Conservation (phyloP, 2,888 invertebrate genomes). For the Germaria angustata region DNA sequence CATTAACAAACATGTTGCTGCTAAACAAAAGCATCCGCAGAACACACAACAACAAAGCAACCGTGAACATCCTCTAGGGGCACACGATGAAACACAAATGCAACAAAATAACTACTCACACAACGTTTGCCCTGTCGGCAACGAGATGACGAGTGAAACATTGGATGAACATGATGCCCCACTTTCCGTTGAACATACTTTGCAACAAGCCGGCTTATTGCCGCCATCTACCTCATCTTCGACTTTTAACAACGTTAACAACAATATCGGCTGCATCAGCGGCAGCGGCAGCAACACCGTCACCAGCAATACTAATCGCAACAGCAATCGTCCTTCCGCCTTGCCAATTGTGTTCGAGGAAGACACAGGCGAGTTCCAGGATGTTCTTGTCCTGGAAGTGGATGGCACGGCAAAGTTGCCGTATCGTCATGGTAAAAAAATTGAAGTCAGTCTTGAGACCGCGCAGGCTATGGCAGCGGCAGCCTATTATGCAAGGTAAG, state of each 20-base stretch:
- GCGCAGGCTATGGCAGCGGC: conserved; percentile 76
- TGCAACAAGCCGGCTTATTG: conserved; percentile 71
- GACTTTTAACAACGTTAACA: conserved; percentile 18
- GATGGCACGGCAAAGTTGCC: conserved; percentile 73
- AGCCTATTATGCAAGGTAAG: conserved; percentile 77
- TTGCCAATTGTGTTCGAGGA: conserved; percentile 73
- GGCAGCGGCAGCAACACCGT: background rate
- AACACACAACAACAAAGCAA: conserved; percentile 23
- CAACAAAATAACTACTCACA: conserved; percentile 13
- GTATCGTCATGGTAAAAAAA: conserved; percentile 76
- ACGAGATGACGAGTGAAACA: background rate
- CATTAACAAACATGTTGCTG: conserved; percentile 34
- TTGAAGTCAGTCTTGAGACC: conserved; percentile 76
- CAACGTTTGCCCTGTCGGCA: background rate
- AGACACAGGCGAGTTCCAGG: conserved; percentile 69
- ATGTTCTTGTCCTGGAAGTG: conserved; percentile 67
- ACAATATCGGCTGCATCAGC: background rate
- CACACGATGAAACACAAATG: conserved; percentile 39
- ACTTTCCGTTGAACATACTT: conserved; percentile 71
- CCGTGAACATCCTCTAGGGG: conserved; percentile 72
- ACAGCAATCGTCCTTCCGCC: conserved; percentile 63
- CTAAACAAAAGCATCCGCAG: conserved; percentile 59
- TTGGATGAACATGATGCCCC: conserved; percentile 58
- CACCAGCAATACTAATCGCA: conserved; percentile 39
- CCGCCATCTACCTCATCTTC: conserved; percentile 50